Base-by-base conservation (phyloP, 2,888 invertebrate species). In the Diadromus collaris region DNA sequence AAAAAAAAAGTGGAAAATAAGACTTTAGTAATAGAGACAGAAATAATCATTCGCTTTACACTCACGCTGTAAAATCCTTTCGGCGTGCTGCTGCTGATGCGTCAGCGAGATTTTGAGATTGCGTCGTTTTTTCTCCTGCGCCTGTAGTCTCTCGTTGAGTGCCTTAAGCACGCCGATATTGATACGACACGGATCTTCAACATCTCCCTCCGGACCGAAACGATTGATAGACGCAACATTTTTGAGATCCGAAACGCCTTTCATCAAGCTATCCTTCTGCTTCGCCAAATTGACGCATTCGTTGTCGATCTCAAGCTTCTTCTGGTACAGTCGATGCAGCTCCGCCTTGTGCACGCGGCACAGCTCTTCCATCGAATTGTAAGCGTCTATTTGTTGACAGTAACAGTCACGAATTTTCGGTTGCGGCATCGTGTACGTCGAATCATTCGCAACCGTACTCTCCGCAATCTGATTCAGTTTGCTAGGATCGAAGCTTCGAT, bases 41-140 rank as follows among this genome's bases (percentile, higher is more conserved):
- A 21, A 34, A 29, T n/a, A 27, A 51, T 48, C 0, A 60, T 38
- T 16, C 41, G 32, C 10, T 34, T 10, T 21, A 54, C 70, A 92
- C 93, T 92, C 92, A 94, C 94, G 93, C 89, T 94, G 93, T 88
- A 94, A 91, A 71, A 94, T 90, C 81, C 93, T 92, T 86, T 94
- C 94, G n/a, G 93, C 92, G 84, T 94, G 93, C 70, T 93, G 92
- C 85, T 94, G 94, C 85, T 94, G 94, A 85, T 93, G 93, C 79
- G 93, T 93, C 77, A 94, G 91, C 67, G 93, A 92, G 81, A 92
- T 90, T 88, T 94, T 94, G 79, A 95, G 89, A 89, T 93, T 93
- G 81, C 93, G 92, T 87, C 94, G 93, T 80, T 93, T 92, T 83
- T 94, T 92, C 86, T 95, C 95, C 83, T 95, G 91, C 82, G 92